phyloP scores from a whole-genome alignment of 2,797 vertebrate species.

The Leptatherina wallacei region DNA sequence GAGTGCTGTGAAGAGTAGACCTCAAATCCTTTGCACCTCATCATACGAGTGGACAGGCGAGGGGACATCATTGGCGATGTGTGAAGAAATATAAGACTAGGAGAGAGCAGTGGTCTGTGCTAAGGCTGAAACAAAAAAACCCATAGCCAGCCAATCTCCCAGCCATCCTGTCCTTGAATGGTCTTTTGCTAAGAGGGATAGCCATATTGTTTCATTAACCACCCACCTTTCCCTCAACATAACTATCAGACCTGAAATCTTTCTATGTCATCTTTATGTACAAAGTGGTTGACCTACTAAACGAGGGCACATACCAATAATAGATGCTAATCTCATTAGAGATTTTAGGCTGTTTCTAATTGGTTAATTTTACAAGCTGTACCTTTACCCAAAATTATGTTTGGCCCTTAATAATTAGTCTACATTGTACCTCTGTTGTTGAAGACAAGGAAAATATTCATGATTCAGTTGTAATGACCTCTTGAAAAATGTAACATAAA shows the following conservation, averaged over 20 bases:
- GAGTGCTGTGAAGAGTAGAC: background rate
- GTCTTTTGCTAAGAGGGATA: background rate
- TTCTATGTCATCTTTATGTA: background rate
- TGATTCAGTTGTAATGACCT: background rate
- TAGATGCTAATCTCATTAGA: background rate
- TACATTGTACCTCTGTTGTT: too few species aligned
- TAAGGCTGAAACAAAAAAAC: background rate
- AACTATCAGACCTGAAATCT: background rate
- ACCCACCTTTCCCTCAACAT: background rate
- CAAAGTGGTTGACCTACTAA: background rate
- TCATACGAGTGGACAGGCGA: background rate
- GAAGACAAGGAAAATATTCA: too few species aligned
- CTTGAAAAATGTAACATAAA: background rate
- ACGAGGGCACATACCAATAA: background rate
- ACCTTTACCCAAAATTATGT: background rate
- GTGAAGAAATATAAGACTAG: too few species aligned
- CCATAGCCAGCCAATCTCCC: background rate
- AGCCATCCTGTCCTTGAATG: background rate
- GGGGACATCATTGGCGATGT: background rate
- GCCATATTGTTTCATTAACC: background rate
- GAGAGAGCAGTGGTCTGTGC: too few species aligned
- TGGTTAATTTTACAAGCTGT: background rate
- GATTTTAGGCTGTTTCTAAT: background rate
- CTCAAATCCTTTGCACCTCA: background rate
- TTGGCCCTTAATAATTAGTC: background rate